Evolutionary conservation across 2,113 vertebrate genomes (phyloP).

Genomic region (Mustela nigripes): DNA sequence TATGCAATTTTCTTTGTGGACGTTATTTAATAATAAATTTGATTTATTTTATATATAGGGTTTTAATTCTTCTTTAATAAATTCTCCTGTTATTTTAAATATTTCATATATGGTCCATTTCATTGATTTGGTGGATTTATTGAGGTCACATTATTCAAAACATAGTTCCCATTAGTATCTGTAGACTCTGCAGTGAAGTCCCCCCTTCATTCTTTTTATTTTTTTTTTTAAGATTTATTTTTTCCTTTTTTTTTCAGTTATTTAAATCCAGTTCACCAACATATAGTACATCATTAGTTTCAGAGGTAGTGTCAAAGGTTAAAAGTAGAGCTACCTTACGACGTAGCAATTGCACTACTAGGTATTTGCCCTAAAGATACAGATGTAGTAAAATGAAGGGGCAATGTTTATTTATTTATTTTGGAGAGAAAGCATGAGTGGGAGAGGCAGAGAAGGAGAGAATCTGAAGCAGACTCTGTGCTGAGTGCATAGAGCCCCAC

Average conservation of each 20-base stretch:
- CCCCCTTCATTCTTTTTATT: neutral
- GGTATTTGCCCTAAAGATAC: neutral
- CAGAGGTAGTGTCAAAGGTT: neutral
- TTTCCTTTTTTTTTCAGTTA: neutral
- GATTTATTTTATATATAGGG: neutral
- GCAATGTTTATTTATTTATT: neutral
- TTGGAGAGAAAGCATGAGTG: neutral
- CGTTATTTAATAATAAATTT: neutral
- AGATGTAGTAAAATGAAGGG: neutral
- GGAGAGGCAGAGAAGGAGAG: neutral
- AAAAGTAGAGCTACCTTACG: neutral
- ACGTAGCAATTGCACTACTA: neutral
- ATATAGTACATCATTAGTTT: neutral
- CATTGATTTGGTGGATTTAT: neutral
- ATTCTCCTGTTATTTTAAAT: neutral
- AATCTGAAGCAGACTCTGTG: neutral
- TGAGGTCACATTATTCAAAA: neutral
- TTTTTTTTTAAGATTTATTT: neutral
- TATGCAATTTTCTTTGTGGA: neutral
- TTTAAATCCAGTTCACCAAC: neutral
- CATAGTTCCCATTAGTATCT: neutral
- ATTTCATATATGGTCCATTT: neutral
- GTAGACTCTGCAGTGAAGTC: neutral
- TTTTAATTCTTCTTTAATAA: neutral
- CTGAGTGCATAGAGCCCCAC: neutral